Evolutionary conservation across 2,113 vertebrate species (phyloP).

Genomic region (Polypterus bichir): DNA sequence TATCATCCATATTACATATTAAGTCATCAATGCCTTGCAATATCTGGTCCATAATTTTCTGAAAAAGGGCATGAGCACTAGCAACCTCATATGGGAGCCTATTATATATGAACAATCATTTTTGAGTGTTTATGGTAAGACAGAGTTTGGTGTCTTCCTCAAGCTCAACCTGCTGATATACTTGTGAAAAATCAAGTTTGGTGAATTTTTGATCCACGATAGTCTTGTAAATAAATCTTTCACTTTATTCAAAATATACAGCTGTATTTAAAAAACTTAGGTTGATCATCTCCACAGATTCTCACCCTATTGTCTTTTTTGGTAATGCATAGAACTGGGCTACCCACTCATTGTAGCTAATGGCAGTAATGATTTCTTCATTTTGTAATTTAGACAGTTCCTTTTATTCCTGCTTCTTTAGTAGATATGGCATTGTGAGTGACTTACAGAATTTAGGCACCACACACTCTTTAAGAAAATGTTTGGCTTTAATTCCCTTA

Average conservation of each 20-base stretch:
- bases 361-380: background rate
- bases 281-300: conserved; percentile 11
- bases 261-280: conserved; percentile 5
- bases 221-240: conserved; percentile 17
- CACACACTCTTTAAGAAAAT: too few species aligned
- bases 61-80: conserved; percentile 25
- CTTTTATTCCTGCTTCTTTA: background rate
- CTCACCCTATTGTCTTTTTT: conserved; percentile 3
- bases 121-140: conserved; percentile 12
- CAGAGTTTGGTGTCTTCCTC: conserved; percentile 18
- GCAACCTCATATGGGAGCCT: conserved; percentile 24
- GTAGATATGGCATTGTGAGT: background rate
- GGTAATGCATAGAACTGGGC: background rate
- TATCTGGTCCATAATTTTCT: conserved; percentile 30
- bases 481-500: too few species aligned
- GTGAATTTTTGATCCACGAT: conserved; percentile 9
- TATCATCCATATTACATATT: conserved; percentile 30
- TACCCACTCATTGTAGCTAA: conserved; percentile 8
- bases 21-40: conserved; percentile 26
- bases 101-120: conserved; percentile 19
- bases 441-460: too few species aligned
- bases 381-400: background rate
- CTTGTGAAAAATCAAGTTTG: conserved; percentile 22
- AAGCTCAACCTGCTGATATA: conserved; percentile 16
- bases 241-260: conserved; percentile 8